Evolutionary conservation across 2,888 invertebrate species (phyloP).

Genomic region (Drosophila picticornis): DNA sequence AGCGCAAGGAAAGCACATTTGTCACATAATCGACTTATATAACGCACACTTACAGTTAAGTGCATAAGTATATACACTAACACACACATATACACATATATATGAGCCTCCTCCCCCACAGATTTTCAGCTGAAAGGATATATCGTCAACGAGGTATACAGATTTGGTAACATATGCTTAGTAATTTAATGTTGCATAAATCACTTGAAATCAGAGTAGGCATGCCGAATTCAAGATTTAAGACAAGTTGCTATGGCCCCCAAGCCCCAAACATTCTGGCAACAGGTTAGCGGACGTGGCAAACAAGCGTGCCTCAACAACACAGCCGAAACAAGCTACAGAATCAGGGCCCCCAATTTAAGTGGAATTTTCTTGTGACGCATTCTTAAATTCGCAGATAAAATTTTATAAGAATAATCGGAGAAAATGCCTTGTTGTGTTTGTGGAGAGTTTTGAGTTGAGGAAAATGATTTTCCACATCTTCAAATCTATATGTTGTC

Average conservation of each 20-base stretch:
- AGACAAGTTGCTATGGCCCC: constrained; percentile 23
- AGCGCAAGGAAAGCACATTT: constrained; percentile 51
- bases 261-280: constrained; percentile 20
- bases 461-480: background rate
- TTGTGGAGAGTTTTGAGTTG: background rate
- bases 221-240: constrained; percentile 11
- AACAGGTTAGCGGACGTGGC: constrained; percentile 39
- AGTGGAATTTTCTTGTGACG: background rate
- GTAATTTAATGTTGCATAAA: constrained; percentile 56
- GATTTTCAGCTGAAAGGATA: constrained; percentile 16
- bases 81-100: background rate
- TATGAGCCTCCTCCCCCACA: background rate
- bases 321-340: background rate
- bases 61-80: background rate
- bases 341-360: background rate
- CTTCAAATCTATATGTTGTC: background rate
- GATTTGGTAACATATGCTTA: constrained; percentile 54
- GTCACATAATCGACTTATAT: constrained; percentile 59
- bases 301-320: background rate
- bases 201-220: constrained; percentile 40
- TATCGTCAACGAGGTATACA: constrained; percentile 18
- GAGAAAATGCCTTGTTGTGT: background rate
- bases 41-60: background rate
- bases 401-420: background rate
- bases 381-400: background rate